Conservation (phyloP, 2,888 invertebrate genomes). For the Cephus nigrinus region DNA sequence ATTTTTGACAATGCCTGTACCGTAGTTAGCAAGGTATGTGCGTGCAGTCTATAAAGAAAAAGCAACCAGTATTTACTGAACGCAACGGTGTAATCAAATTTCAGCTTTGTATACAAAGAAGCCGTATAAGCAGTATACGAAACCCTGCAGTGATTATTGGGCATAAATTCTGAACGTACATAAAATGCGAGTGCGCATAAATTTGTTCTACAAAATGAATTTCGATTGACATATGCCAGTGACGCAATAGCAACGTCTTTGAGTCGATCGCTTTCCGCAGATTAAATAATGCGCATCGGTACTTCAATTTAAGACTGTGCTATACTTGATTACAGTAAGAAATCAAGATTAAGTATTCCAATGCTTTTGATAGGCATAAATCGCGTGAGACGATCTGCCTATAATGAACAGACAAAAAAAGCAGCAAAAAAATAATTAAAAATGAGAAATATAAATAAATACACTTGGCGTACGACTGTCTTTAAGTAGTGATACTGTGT, state of each 20-base stretch:
- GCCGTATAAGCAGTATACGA: neutral
- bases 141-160: neutral
- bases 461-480: neutral
- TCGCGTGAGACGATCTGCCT: neutral
- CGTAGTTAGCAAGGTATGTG: neutral
- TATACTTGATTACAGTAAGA: neutral
- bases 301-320: neutral
- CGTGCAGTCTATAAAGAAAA: neutral
- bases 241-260: neutral
- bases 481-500: conserved; percentile 1
- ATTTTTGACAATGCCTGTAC: neutral
- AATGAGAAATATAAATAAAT: neutral
- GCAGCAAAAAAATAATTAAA: neutral
- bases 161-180: neutral
- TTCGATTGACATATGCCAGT: neutral
- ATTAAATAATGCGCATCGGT: neutral
- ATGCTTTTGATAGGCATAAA: neutral
- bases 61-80: neutral
- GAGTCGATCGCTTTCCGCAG: neutral
- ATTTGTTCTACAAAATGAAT: neutral
- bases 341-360: neutral
- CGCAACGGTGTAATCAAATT: neutral
- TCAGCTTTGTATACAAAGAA: neutral
- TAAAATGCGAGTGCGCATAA: neutral
- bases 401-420: neutral